Percentiles rank a stretch among this genome's conserved stretches.
phyloP scores from a whole-genome alignment of 2,797 vertebrate genomes.

The Poecilia velifera region DNA sequence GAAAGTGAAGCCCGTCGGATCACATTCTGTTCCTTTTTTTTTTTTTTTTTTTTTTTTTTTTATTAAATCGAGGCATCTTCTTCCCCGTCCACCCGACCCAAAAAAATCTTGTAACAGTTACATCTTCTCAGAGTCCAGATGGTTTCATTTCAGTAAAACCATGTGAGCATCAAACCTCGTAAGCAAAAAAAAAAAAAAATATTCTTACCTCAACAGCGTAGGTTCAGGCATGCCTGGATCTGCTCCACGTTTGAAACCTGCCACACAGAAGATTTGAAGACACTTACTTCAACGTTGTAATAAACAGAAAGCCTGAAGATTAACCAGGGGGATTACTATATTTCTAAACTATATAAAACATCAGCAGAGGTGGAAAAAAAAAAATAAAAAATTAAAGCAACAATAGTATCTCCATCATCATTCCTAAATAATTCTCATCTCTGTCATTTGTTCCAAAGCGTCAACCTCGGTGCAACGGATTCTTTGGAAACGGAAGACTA shows the following conservation, averaged over 20 bases:
- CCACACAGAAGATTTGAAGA: neutral
- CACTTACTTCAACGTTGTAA: neutral
- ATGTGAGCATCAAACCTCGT: neutral
- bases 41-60: neutral
- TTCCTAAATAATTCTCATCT: neutral
- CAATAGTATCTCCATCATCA: neutral
- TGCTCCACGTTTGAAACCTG: constrained; percentile 93
- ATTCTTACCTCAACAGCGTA: constrained; percentile 78
- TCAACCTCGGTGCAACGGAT: constrained; percentile 3
- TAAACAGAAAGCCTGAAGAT: neutral
- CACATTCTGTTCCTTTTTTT: neutral
- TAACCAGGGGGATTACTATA: neutral
- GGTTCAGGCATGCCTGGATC: constrained; percentile 95
- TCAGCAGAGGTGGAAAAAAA: neutral
- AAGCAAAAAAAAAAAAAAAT: neutral
- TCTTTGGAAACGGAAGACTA: constrained; percentile 11
- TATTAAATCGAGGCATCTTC: neutral
- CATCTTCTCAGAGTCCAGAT: neutral
- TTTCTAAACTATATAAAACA: neutral
- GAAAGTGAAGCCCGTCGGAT: neutral
- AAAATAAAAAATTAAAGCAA: no score
- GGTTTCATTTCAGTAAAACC: neutral
- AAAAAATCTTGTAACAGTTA: neutral
- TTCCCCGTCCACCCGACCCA: neutral
- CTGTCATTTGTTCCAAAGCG: neutral